Base-by-base conservation (phyloP, 2,888 invertebrate species). In the Acrobeloides nanus region DNA sequence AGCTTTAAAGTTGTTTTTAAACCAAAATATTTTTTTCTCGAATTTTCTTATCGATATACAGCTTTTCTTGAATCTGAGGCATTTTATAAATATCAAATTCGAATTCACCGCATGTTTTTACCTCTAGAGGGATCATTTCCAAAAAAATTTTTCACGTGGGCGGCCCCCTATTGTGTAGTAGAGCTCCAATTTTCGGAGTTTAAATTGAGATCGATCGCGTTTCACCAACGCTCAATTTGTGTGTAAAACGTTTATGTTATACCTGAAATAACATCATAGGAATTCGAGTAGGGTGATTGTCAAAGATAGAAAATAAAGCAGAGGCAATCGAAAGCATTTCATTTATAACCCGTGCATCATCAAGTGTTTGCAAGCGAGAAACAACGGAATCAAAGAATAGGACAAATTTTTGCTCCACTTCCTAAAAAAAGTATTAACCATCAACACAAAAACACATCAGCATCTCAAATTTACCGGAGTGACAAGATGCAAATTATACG, bases 271-370 rank as follows among this genome's bases (percentile, higher is more conserved):
- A 25, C 2, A 24, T 27, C 10, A 34, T 10, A 6, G 59, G 52
- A 21, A 58, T 38, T 6, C 57, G 41, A 17, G 47, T 48, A 8
- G 57, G 39, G 34, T 50, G 51, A 8, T 39, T 27, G 8, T 57
- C 46, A 38, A 61, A 48, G 21, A 60, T 34, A 8, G 41, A 53
- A 21, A 62, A 48, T 3, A 64, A 53, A 17, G 59, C 47, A 2
- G 64, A 62, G 17, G 57, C 50, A 34, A 64, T 51, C 8, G 64
- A 64, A 15, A 62, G 51, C 20, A 61, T 43, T 27, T 57, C 58
- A 41, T 53, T 64, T 17, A 49, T 31, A 8, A 52, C 17, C 21
- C 32, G 29, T 24, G 46, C 33, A 27, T 55, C 35, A 24, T 12
- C 37, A 7, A 47, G 17, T 10, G 26, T 26, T 27, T 10, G 18